A percentile compares a stretch with the other conserved stretches of the same genome.
phyloP scores from a whole-genome alignment of 2,113 vertebrate species.

The Peromyscus californicus region DNA sequence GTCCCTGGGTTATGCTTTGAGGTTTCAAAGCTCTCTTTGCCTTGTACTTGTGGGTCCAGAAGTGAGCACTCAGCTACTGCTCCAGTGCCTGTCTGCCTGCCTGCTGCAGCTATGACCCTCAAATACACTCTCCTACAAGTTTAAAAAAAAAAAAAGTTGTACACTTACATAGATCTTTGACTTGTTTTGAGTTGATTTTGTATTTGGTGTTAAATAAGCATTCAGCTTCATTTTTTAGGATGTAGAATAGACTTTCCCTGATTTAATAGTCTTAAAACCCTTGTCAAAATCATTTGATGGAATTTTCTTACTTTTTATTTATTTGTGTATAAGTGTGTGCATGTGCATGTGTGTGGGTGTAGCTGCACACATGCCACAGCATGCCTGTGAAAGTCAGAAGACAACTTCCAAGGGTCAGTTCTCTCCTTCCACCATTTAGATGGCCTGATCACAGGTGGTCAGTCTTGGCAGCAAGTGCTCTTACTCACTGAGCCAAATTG shows the following conservation, averaged over 20 bases:
- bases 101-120: too few species aligned
- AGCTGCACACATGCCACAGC: too few species aligned
- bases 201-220: background rate
- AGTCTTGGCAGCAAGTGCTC: background rate
- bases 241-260: background rate
- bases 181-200: background rate
- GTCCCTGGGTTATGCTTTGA: too few species aligned
- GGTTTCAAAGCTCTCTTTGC: too few species aligned
- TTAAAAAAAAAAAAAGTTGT: background rate
- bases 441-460: background rate
- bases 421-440: background rate
- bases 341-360: too few species aligned
- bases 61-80: too few species aligned
- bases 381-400: background rate
- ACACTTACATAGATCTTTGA: background rate
- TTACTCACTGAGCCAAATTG: background rate
- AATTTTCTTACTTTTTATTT: background rate
- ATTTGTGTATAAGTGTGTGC: background rate
- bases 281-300: background rate
- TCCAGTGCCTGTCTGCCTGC: too few species aligned
- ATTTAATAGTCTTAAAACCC: background rate
- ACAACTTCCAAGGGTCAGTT: background rate
- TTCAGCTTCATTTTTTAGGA: background rate
- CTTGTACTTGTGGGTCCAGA: too few species aligned
- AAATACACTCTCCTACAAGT: too few species aligned